phyloP scores from a whole-genome alignment of 2,113 vertebrate genomes.

The Pedionomus torquatus region DNA sequence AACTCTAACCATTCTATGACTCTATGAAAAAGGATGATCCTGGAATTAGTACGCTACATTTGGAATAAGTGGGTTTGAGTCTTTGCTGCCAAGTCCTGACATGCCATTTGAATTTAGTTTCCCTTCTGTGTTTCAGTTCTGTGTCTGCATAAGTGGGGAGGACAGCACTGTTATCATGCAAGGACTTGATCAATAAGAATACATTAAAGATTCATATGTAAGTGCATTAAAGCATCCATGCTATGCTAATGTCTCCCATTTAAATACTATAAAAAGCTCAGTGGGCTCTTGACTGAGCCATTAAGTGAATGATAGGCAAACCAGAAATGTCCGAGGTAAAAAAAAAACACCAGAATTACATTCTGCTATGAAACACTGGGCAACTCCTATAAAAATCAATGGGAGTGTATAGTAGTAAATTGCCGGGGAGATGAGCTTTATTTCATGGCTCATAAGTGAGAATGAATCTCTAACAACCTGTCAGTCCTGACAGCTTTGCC shows the following conservation, averaged over 20 bases:
- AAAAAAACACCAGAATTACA: neutral
- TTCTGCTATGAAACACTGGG: slow-evolving; percentile 3
- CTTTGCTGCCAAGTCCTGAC: neutral
- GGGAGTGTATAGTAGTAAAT: slow-evolving; percentile 11
- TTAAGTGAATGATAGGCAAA: neutral
- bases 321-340: neutral
- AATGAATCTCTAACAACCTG: neutral
- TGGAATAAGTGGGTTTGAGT: neutral
- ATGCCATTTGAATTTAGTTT: neutral
- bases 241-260: neutral
- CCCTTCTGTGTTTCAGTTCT: neutral
- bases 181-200: neutral
- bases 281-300: neutral
- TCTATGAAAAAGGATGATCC: neutral
- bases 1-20: too few relatives aligned
- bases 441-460: slow-evolving; percentile 51
- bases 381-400: slow-evolving; percentile 46
- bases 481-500: neutral
- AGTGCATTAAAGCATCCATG: slow-evolving; percentile 17
- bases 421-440: slow-evolving; percentile 23
- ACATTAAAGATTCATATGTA: neutral
- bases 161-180: neutral
- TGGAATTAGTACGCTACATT: neutral
- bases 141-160: neutral
- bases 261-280: slow-evolving; percentile 27